Percentiles rank a stretch among this genome's conserved stretches.
These are phyloP conservation scores for Athalia cordata DNA, from an alignment of 2,888 invertebrate species.

Conservation along the genomic window DNA sequence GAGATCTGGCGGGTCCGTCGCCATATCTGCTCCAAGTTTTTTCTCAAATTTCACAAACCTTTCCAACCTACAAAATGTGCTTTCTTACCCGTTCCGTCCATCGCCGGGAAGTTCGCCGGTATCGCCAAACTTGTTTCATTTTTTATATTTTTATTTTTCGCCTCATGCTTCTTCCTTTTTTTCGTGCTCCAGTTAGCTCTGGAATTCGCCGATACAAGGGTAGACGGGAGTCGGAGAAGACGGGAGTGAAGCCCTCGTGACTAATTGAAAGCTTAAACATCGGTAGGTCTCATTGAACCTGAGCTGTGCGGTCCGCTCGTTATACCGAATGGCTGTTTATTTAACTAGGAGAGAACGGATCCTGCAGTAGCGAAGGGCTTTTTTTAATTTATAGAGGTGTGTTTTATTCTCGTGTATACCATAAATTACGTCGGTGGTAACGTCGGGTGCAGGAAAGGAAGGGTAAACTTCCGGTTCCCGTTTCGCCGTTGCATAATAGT, in stretches of 20 bases:
- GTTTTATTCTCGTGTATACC: constrained; percentile 54
- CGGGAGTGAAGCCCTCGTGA: constrained; percentile 19
- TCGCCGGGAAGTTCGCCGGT: not conserved
- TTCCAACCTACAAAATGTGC: constrained; percentile 4
- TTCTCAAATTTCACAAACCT: not conserved
- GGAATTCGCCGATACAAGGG: constrained; percentile 5
- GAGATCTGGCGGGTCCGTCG: not conserved
- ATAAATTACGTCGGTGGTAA: constrained; percentile 35
- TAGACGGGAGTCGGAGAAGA: not conserved
- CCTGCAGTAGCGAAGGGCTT: constrained; percentile 36
- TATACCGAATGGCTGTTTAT: not conserved
- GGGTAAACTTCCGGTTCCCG: constrained; percentile 56
- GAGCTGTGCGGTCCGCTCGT: constrained; percentile 46
- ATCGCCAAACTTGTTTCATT: not conserved
- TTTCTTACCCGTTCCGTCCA: not conserved
- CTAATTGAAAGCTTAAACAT: constrained; percentile 44
- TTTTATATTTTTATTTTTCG: not conserved
- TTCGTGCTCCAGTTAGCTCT: not conserved
- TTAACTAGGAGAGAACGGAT: constrained; percentile 50
- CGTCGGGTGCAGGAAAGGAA: constrained; percentile 46
- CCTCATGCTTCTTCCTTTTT: no score
- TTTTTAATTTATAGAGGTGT: constrained; percentile 53
- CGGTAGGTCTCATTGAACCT: constrained; percentile 39
- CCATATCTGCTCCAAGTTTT: constrained; percentile 1
- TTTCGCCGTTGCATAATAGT: constrained; percentile 53